A percentile compares a stretch with the other conserved stretches of the same genome.
These are phyloP conservation scores for Aethina tumida DNA, from an alignment of 1,140 invertebrate species.

Conservation along the genomic window DNA sequence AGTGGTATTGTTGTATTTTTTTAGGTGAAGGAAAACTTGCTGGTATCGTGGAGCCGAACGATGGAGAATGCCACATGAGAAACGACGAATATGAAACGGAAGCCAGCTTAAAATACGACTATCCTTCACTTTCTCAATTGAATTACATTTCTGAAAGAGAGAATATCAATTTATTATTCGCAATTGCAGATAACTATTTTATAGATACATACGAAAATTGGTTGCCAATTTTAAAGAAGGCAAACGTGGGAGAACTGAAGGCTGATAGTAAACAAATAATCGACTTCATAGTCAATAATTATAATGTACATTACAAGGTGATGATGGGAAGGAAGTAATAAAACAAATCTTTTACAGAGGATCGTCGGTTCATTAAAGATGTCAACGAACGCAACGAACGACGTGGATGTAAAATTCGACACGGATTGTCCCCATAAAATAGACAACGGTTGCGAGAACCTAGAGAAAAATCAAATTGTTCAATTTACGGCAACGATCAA, in stretches of 20 bases:
- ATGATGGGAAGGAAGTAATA: too few species aligned
- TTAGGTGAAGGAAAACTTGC: conserved; percentile 53
- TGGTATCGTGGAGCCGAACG: conserved; percentile 89
- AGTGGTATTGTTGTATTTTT: not conserved
- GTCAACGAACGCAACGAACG: conserved; percentile 73
- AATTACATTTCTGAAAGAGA: conserved; percentile 73
- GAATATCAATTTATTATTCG: conserved; percentile 96
- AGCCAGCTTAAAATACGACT: conserved; percentile 71
- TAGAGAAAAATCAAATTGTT: conserved; percentile 70
- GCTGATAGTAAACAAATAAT: conserved; percentile 89
- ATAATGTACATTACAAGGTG: conserved; percentile 48
- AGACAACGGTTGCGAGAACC: conserved; percentile 66
- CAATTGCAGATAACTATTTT: conserved; percentile 71
- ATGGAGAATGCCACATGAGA: conserved; percentile 73
- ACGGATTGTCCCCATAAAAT: conserved; percentile 68
- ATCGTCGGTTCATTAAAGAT: conserved; percentile 84
- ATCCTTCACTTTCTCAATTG: conserved; percentile 93
- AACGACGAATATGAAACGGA: conserved; percentile 76
- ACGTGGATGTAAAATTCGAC: conserved; percentile 74
- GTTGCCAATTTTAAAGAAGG: conserved; percentile 65
- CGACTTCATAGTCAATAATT: conserved; percentile 63
- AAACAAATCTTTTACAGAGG: conserved; percentile 55
- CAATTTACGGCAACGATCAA: conserved; percentile 63
- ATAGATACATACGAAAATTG: conserved; percentile 60
- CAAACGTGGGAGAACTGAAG: conserved; percentile 74